phyloP scores from a whole-genome alignment of 2,113 vertebrate genomes.

The Bothrops jararaca region DNA sequence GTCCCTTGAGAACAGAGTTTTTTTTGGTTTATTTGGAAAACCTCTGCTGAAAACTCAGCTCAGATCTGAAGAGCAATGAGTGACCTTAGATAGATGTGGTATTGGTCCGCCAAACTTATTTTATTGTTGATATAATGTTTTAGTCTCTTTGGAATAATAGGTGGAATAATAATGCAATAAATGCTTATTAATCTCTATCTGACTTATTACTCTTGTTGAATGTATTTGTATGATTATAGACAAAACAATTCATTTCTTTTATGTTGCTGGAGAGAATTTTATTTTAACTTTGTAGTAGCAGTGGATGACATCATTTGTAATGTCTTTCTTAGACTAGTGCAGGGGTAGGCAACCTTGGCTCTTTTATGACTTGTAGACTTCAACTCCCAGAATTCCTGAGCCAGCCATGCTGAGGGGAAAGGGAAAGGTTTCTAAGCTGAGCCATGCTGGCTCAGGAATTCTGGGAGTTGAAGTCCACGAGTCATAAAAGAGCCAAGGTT shows the following conservation, averaged over 20 bases:
- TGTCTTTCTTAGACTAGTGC: neutral
- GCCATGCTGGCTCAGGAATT: too few species aligned
- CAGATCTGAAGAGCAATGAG: neutral
- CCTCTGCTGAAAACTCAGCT: neutral
- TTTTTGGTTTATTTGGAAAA: neutral
- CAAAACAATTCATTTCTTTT: neutral
- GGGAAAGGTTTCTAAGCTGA: too few species aligned
- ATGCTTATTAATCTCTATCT: neutral
- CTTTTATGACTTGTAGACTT: too few species aligned
- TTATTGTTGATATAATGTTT: neutral
- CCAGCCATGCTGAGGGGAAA: too few species aligned
- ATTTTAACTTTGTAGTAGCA: neutral
- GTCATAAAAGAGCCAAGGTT: too few species aligned
- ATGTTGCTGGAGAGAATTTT: neutral
- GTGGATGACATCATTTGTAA: neutral
- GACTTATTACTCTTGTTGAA: neutral
- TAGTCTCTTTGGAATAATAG: neutral
- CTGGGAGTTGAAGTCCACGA: too few species aligned
- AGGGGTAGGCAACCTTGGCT: too few species aligned
- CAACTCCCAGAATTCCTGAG: too few species aligned
- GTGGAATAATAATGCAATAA: neutral
- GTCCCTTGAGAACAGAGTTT: neutral
- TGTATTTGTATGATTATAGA: neutral
- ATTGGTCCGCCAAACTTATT: too few species aligned
- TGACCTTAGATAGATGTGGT: neutral